Evolutionary conservation across 2,888 invertebrate genomes (phyloP).

Genomic region (Dasysyrphus albostriatus): DNA sequence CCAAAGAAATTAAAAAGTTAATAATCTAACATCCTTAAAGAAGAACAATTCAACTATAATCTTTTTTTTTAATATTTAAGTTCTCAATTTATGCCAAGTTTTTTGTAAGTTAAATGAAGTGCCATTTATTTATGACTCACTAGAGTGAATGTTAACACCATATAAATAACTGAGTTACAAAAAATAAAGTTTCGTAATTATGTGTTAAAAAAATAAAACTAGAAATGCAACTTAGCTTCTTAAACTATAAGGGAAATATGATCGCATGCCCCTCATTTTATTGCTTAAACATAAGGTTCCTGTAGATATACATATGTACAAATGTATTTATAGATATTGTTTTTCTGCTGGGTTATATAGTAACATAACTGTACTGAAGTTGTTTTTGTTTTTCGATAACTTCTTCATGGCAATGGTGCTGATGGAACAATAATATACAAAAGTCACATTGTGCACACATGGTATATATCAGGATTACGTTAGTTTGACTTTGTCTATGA

Average conservation of each 20-base stretch:
- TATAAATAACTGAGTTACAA: too few species aligned
- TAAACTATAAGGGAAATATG: constrained; percentile 4
- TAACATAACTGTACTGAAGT: constrained; percentile 5
- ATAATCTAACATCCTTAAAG: too few species aligned
- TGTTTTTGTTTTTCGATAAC: constrained; percentile 5
- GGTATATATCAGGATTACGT: constrained; percentile 46
- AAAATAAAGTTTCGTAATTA: too few species aligned
- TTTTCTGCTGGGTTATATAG: neutral
- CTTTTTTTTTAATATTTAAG: too few species aligned
- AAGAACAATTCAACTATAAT: too few species aligned
- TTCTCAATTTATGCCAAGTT: too few species aligned
- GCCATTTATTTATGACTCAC: too few species aligned
- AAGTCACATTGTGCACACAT: constrained; percentile 74
- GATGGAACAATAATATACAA: constrained; percentile 64
- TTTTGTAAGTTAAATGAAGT: too few species aligned
- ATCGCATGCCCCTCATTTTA: constrained; percentile 48
- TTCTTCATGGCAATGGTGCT: constrained; percentile 43
- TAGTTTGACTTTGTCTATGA: constrained; percentile 43
- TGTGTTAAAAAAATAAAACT: neutral
- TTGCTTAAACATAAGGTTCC: constrained; percentile 19
- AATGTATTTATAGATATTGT: constrained; percentile 58
- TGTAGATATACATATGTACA: neutral
- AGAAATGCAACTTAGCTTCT: neutral
- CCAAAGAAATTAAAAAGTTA: too few species aligned
- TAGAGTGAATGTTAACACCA: too few species aligned